A percentile compares a stretch with the other conserved stretches of the same genome.
phyloP scores from a whole-genome alignment of 2,888 invertebrate genomes.

The Chorisops tibialis region DNA sequence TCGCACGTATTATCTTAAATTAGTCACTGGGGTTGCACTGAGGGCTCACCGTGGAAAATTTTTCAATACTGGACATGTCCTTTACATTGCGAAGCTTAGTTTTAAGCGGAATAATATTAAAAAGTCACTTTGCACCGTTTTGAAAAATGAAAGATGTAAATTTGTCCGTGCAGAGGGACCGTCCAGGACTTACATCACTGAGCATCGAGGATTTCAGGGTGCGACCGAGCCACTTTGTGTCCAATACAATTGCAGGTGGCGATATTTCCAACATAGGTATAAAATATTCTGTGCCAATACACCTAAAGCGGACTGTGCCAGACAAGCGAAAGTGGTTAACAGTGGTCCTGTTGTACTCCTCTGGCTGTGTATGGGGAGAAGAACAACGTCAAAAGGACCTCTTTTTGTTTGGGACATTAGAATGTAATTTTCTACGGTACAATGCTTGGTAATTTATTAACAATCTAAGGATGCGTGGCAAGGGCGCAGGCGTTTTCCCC shows the following conservation, averaged over 20 bases:
- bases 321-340: constrained; percentile 17
- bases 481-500: constrained; percentile 52
- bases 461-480: constrained; percentile 38
- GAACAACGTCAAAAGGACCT: constrained; percentile 1
- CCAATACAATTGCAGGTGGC: constrained; percentile 24
- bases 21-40: too few relatives aligned
- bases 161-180: constrained; percentile 45
- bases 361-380: not conserved
- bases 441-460: constrained; percentile 38
- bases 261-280: not conserved
- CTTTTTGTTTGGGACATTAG: constrained; percentile 28
- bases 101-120: not conserved
- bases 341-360: constrained; percentile 10
- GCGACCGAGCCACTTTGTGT: constrained; percentile 38
- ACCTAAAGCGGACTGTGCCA: not conserved
- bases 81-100: too few relatives aligned
- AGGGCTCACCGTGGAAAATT: too few relatives aligned
- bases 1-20: too few relatives aligned
- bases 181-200: constrained; percentile 49
- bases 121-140: constrained; percentile 7
- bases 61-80: too few relatives aligned
- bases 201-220: constrained; percentile 46
- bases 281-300: not conserved
- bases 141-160: constrained; percentile 41
- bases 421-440: constrained; percentile 26